Conservation (phyloP, 2,888 invertebrate species). For the Ormia ochracea region DNA sequence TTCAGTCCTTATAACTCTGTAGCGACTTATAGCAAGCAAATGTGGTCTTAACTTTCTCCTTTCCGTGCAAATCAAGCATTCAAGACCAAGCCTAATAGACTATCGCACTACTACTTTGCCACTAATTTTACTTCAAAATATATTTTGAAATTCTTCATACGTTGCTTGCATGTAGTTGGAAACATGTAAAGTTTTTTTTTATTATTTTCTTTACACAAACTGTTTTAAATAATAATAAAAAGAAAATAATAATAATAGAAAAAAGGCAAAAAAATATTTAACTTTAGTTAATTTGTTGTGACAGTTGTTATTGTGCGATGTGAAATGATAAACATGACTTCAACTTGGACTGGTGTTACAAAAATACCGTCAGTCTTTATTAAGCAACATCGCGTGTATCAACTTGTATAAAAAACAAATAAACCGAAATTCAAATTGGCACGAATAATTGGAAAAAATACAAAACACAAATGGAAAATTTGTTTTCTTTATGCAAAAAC, state of each 20-base stretch:
- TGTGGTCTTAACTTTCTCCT: no score
- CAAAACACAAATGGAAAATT: slow-evolving; percentile 5
- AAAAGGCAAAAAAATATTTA: slow-evolving; percentile 12
- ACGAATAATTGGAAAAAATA: slow-evolving; percentile 5
- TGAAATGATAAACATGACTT: slow-evolving; percentile 45
- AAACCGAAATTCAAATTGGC: slow-evolving; percentile 22
- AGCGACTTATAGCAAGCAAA: no score
- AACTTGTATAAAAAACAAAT: not conserved
- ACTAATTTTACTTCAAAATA: no score
- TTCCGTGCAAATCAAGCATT: no score
- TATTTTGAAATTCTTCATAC: no score
- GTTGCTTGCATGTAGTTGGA: no score
- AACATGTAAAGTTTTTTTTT: not conserved
- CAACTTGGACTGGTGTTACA: slow-evolving; percentile 4
- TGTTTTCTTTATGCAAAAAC: not conserved
- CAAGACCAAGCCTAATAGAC: no score
- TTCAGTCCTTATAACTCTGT: no score
- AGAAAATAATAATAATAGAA: not conserved
- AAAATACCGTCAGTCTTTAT: not conserved
- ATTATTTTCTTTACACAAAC: not conserved
- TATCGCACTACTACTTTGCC: no score
- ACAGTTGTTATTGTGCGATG: slow-evolving; percentile 55
- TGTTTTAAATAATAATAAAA: slow-evolving; percentile 1
- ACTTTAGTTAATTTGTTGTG: slow-evolving; percentile 59
- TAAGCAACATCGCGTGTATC: slow-evolving; percentile 43